Evolutionary conservation across 2,888 invertebrate species (phyloP).

Genomic region (Nemoura dubitans): DNA sequence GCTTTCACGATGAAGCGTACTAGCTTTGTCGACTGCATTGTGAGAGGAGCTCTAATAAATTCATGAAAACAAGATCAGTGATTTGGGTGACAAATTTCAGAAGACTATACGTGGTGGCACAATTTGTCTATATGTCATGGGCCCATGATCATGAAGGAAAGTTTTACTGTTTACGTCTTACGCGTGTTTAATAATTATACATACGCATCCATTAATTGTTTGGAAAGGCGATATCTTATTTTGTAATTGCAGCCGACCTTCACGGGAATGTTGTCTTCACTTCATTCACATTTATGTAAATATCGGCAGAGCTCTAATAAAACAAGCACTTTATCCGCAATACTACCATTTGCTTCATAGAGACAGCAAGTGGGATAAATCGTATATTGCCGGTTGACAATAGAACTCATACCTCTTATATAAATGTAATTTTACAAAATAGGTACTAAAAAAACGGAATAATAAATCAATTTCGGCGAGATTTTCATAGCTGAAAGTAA

Average conservation of each 20-base stretch:
- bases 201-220: not conserved
- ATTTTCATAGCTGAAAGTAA: too few relatives aligned
- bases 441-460: too few relatives aligned
- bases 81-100: not conserved
- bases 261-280: not conserved
- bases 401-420: not conserved
- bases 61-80: too few relatives aligned
- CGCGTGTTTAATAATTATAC: not conserved
- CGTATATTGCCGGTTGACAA: not conserved
- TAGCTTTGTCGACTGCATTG: too few relatives aligned
- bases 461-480: too few relatives aligned
- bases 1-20: not conserved
- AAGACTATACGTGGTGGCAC: too few relatives aligned
- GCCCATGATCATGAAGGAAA: not conserved
- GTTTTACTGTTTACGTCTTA: not conserved
- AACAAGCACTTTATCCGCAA: not conserved
- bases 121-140: too few relatives aligned
- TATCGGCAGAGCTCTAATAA: not conserved
- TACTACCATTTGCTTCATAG: too few relatives aligned
- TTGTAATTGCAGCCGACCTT: not conserved
- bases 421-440: too few relatives aligned
- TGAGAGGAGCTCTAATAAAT: too few relatives aligned
- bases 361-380: not conserved
- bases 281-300: conserved; percentile 3
- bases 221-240: not conserved